A percentile compares a stretch with the other conserved stretches of the same genome.
phyloP scores from a whole-genome alignment of 2,113 vertebrate species.

The Oryzias melastigma region DNA sequence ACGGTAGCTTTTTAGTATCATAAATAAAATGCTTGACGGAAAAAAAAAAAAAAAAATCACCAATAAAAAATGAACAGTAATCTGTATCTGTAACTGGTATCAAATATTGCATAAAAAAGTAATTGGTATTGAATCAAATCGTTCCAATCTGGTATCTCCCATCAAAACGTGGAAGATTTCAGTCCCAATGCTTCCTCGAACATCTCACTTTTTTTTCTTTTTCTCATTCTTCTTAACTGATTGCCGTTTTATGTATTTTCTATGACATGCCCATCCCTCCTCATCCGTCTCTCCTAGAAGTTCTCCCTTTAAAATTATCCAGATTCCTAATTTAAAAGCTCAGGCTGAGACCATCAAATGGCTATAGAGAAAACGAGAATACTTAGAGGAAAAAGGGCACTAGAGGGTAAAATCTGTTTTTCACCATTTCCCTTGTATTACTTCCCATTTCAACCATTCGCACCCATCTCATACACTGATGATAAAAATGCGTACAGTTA shows the following conservation, averaged over 20 bases:
- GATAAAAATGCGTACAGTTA: slow-evolving; percentile 26
- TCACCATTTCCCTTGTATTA: slow-evolving; percentile 20
- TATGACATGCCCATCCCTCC: slow-evolving; percentile 25
- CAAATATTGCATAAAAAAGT: no score
- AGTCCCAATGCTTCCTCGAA: slow-evolving; percentile 17
- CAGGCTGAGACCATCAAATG: slow-evolving; percentile 61
- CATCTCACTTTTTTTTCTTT: slow-evolving; percentile 33
- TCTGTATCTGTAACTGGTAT: no score
- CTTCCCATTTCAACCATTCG: slow-evolving; percentile 16
- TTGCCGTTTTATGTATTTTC: slow-evolving; percentile 18
- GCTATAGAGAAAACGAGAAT: slow-evolving; percentile 40
- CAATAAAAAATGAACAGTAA: no score
- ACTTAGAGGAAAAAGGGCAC: slow-evolving; percentile 15
- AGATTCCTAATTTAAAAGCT: slow-evolving; percentile 66
- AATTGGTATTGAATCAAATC: no score
- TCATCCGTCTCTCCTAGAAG: slow-evolving; percentile 41
- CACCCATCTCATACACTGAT: slow-evolving; percentile 21
- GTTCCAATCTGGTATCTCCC: no score
- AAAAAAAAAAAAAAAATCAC: no score
- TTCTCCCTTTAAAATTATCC: slow-evolving; percentile 63
- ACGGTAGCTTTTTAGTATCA: no score
- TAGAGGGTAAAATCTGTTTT: slow-evolving; percentile 32
- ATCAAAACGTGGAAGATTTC: neutral
- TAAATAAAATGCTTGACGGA: no score
- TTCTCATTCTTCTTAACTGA: slow-evolving; percentile 18